phyloP scores from a whole-genome alignment of 2,888 invertebrate species.

The Strigamia crassipes region DNA sequence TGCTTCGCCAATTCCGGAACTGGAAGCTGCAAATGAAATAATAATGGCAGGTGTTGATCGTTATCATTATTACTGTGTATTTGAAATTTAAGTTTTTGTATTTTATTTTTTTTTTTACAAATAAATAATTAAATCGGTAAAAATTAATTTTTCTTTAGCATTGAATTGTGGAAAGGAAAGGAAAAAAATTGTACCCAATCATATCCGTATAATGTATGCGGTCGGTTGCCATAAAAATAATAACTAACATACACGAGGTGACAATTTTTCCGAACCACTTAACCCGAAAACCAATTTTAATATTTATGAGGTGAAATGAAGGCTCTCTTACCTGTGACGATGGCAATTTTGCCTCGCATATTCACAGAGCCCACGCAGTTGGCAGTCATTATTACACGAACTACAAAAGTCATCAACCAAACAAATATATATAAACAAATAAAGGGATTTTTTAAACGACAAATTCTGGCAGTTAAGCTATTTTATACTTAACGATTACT shows the following conservation, averaged over 20 bases:
- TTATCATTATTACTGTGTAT: not conserved
- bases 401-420: not conserved
- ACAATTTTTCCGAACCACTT: slow-evolving; percentile 27
- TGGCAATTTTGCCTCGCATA: slow-evolving; percentile 42
- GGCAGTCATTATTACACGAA: not conserved
- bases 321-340: slow-evolving; percentile 38
- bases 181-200: not conserved
- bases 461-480: too few relatives aligned
- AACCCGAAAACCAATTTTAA: slow-evolving; percentile 38
- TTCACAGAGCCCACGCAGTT: slow-evolving; percentile 5
- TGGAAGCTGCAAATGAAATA: not conserved
- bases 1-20: slow-evolving; percentile 21
- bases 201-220: not conserved
- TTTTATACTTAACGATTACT: too few relatives aligned
- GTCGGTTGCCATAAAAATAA: slow-evolving; percentile 27
- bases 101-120: not conserved
- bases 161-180: too few relatives aligned
- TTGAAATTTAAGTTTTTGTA: not conserved
- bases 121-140: not conserved
- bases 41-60: not conserved
- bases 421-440: too few relatives aligned
- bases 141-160: not conserved
- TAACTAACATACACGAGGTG: slow-evolving; percentile 25
- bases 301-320: slow-evolving; percentile 38
- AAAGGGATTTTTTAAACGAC: not conserved